Percentiles rank a stretch among this genome's conserved stretches.
Conservation (phyloP, 2,797 vertebrate genomes). For the Tenualosa thibaudeaui region DNA sequence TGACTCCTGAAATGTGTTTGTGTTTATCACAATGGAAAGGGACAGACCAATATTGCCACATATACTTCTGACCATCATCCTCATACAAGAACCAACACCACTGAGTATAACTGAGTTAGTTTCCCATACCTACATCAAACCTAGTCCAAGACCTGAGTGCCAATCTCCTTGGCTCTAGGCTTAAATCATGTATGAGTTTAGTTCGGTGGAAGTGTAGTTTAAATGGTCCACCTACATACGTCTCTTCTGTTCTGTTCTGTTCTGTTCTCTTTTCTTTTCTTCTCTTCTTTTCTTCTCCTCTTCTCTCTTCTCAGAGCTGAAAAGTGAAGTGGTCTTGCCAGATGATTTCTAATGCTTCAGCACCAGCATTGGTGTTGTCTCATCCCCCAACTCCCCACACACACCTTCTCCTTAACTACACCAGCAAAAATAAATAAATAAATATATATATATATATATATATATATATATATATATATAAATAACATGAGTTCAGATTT, state of each 20-base stretch:
- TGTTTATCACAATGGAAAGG: neutral
- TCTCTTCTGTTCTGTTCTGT: no score
- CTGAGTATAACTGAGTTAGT: neutral
- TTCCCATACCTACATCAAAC: neutral
- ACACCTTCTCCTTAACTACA: slow-evolving; percentile 37
- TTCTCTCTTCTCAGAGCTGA: slow-evolving; percentile 65
- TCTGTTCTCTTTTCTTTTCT: no score
- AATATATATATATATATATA: neutral
- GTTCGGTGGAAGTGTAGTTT: no score
- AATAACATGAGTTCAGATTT: slow-evolving; percentile 68
- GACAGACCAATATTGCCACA: neutral
- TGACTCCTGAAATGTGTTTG: neutral
- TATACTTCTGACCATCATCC: neutral
- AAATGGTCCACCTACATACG: no score
- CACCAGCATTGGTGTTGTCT: slow-evolving; percentile 58
- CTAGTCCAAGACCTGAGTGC: neutral
- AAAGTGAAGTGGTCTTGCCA: slow-evolving; percentile 50
- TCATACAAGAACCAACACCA: neutral
- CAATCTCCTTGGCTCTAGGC: neutral
- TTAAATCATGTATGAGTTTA: no score
- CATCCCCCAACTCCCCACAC: slow-evolving; percentile 48
- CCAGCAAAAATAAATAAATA: slow-evolving; percentile 64
- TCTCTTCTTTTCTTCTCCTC: neutral
- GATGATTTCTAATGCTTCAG: slow-evolving; percentile 60
- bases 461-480: neutral